Conservation (phyloP, 2,888 invertebrate species). For the Anoncus sp. region DNA sequence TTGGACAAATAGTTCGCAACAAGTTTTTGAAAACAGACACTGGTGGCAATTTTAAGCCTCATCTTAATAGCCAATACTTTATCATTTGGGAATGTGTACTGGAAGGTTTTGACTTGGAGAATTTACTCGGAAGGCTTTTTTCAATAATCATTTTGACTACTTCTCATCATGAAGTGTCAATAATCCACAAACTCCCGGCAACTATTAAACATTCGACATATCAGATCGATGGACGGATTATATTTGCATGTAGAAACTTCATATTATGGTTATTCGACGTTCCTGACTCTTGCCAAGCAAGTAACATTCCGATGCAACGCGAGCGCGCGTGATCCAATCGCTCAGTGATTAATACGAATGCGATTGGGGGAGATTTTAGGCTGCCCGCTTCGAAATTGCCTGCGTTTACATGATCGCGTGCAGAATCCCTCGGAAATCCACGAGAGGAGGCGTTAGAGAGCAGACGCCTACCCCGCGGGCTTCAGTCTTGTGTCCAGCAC, state of each 20-base stretch:
- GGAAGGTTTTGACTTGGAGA: no score
- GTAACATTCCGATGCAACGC: conserved; percentile 43
- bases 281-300: conserved; percentile 8
- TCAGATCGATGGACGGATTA: not conserved
- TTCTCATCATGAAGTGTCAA: not conserved
- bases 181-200: not conserved
- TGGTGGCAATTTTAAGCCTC: no score
- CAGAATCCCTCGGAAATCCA: conserved; percentile 73
- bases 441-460: conserved; percentile 57
- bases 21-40: no score
- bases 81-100: no score
- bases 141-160: no score
- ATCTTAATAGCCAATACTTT: no score
- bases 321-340: no score
- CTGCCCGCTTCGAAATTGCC: conserved; percentile 47
- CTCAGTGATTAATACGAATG: conserved; percentile 60
- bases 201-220: not conserved
- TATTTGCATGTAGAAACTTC: conserved; percentile 42
- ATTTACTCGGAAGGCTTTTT: no score
- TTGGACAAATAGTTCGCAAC: no score
- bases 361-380: conserved; percentile 25
- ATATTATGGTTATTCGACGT: conserved; percentile 28
- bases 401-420: conserved; percentile 63
- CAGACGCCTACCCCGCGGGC: conserved; percentile 61
- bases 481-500: conserved; percentile 55